These are phyloP conservation scores for Myopa testacea DNA, from an alignment of 2,888 invertebrate genomes.

Conservation along the genomic window DNA sequence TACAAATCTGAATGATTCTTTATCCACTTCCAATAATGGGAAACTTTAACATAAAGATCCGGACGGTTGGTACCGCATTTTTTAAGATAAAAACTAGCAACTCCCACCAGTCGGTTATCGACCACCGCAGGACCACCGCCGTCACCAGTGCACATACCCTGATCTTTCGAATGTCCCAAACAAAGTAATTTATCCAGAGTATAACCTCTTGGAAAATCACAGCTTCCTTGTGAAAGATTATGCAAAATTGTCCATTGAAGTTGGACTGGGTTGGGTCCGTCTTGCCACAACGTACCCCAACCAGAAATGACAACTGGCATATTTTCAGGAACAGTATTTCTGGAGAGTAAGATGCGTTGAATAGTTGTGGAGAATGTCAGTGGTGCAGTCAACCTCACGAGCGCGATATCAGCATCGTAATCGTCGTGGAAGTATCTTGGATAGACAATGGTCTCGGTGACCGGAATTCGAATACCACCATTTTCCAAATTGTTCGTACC, in stretches of 20 bases:
- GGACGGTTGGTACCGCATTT: background rate
- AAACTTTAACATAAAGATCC: background rate
- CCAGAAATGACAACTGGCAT: conserved; percentile 57
- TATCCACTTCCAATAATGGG: background rate
- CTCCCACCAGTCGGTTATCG: background rate
- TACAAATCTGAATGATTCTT: background rate
- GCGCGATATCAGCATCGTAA: conserved; percentile 53
- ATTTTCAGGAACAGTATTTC: conserved; percentile 46
- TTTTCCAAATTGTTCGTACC: conserved; percentile 59
- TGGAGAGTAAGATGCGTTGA: conserved; percentile 51
- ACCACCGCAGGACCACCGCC: too few relatives aligned
- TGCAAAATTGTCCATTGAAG: background rate
- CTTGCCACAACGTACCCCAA: conserved; percentile 55
- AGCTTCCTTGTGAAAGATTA: background rate
- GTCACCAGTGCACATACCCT: background rate
- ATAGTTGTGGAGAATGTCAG: conserved; percentile 50
- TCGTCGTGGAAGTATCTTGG: too few relatives aligned
- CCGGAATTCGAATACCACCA: conserved; percentile 57
- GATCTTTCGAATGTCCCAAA: background rate
- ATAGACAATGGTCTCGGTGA: conserved; percentile 42
- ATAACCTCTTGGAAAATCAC: conserved; percentile 40
- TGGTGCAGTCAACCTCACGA: conserved; percentile 53
- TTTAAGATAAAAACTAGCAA: background rate
- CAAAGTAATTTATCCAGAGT: background rate
- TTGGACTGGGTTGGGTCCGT: conserved; percentile 2